Percentiles rank a stretch among this genome's conserved stretches.
phyloP scores from a whole-genome alignment of 2,888 invertebrate species.

The Rhagophthalmus giganteus region DNA sequence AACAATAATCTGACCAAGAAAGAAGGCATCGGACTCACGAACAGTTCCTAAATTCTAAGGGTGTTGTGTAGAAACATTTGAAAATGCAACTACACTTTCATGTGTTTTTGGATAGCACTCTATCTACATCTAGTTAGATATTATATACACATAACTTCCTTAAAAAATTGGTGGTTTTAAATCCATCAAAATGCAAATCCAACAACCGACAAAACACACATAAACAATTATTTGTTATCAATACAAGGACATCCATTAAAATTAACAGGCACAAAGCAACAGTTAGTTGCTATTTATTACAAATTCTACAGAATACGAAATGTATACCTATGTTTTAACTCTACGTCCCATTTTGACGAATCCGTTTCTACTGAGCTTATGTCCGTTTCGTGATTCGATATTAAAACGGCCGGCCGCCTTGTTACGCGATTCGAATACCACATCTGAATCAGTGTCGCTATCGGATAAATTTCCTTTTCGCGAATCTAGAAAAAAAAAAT shows the following conservation, averaged over 20 bases:
- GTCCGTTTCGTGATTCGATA: conserved; percentile 62
- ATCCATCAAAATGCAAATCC: no score
- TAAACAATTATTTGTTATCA: not conserved
- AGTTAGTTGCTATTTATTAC: not conserved
- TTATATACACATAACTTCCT: no score
- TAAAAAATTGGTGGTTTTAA: no score
- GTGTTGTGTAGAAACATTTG: no score
- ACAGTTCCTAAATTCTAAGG: no score
- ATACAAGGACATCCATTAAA: not conserved
- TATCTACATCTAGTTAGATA: no score
- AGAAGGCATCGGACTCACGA: no score
- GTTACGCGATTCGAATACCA: conserved; percentile 75
- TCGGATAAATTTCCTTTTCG: conserved; percentile 71
- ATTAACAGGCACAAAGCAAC: not conserved
- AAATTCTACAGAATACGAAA: not conserved
- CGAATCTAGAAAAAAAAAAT: conserved; percentile 57
- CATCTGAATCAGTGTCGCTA: conserved; percentile 83
- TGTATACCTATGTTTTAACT: conserved; percentile 59
- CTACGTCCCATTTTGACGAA: conserved; percentile 58
- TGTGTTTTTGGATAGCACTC: no score
- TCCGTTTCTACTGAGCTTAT: conserved; percentile 60
- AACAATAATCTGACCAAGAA: no score
- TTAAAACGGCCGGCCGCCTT: conserved; percentile 58
- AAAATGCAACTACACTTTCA: no score
- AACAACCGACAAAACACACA: not conserved